Conservation (phyloP, 2,797 vertebrate species). For the Characodon lateralis region DNA sequence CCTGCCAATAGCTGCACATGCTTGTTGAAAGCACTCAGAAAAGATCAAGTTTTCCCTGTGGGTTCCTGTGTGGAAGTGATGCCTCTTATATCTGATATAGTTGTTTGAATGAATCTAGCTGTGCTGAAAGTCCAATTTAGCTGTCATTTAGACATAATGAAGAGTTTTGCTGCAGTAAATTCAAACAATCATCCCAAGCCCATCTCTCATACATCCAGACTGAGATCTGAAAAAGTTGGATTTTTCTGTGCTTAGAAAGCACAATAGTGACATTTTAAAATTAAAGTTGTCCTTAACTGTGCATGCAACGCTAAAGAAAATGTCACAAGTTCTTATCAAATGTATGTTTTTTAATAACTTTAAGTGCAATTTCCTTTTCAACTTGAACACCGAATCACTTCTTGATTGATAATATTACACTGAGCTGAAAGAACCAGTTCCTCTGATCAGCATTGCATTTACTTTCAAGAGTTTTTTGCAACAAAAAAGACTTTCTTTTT, state of each 20-base stretch:
- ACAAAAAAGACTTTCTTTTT: constrained; percentile 47
- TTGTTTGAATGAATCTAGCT: constrained; percentile 59
- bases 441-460: constrained; percentile 48
- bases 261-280: not conserved
- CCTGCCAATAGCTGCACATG: constrained; percentile 25
- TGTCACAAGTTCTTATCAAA: constrained; percentile 20
- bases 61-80: constrained; percentile 52
- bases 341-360: constrained; percentile 7
- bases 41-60: constrained; percentile 57
- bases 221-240: not conserved
- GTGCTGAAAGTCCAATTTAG: constrained; percentile 68
- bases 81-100: constrained; percentile 54
- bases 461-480: constrained; percentile 37
- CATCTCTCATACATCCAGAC: constrained; percentile 14
- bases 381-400: constrained; percentile 3
- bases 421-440: constrained; percentile 33
- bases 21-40: constrained; percentile 56
- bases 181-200: constrained; percentile 37
- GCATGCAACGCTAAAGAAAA: not conserved
- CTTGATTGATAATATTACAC: constrained; percentile 25
- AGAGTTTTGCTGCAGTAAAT: constrained; percentile 49
- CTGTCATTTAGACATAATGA: constrained; percentile 67
- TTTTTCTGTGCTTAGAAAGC: constrained; percentile 3
- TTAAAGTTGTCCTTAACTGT: not conserved
- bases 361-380: constrained; percentile 5